Evolutionary conservation across 2,888 invertebrate species (phyloP).

Genomic region (Chalcosyrphus nemorum): DNA sequence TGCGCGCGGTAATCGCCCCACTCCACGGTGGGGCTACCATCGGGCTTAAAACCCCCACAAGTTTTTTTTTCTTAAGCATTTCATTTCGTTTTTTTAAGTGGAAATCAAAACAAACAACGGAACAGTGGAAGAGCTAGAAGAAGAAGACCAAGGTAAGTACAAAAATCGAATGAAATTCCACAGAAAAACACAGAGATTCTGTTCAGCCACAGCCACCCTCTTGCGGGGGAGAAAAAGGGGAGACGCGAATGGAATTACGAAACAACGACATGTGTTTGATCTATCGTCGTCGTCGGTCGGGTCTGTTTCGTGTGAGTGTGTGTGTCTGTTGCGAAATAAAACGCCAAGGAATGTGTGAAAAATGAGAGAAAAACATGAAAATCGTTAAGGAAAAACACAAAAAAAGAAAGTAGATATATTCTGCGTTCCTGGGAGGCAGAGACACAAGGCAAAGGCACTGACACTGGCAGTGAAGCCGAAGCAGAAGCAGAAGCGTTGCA

Average conservation of each 20-base stretch:
- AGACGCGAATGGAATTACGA: conserved; percentile 38
- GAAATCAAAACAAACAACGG: conserved; percentile 65
- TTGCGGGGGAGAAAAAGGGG: not conserved
- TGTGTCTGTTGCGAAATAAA: conserved; percentile 51
- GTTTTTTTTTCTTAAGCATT: not conserved
- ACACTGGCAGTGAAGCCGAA: conserved; percentile 59
- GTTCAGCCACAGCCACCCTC: not conserved
- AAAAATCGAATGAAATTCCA: conserved; percentile 39
- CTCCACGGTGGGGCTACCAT: conserved; percentile 23
- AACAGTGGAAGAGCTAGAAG: not conserved
- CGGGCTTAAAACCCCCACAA: conserved; percentile 16
- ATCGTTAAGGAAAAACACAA: conserved; percentile 1
- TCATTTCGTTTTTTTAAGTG: conserved; percentile 37
- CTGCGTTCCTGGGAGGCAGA: conserved; percentile 10
- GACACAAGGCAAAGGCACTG: conserved; percentile 44
- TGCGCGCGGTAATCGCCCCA: conserved; percentile 22
- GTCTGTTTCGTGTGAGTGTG: not conserved
- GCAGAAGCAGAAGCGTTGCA: too few relatives aligned
- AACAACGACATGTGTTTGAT: conserved; percentile 62
- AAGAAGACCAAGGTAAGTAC: conserved; percentile 50
- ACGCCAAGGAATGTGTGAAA: conserved; percentile 32
- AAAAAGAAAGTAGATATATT: conserved; percentile 25
- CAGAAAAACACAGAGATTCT: conserved; percentile 1
- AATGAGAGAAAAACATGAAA: conserved; percentile 17
- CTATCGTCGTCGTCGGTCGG: conserved; percentile 21